Evolutionary conservation across 2,797 vertebrate genomes (phyloP).

Genomic region (Microhierax caerulescens): DNA sequence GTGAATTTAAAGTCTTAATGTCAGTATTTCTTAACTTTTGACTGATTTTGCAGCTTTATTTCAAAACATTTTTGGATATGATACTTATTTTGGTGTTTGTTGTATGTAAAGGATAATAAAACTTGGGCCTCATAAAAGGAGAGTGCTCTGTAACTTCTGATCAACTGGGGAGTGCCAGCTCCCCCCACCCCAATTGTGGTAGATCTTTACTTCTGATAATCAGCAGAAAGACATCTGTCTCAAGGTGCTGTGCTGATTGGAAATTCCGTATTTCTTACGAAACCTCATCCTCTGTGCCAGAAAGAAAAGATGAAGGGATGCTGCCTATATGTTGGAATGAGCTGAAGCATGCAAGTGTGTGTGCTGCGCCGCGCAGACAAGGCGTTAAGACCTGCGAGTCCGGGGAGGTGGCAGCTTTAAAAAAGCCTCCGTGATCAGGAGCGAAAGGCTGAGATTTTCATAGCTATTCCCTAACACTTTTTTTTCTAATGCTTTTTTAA

Average conservation of each 20-base stretch:
- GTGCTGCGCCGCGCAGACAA: neutral
- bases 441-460: neutral
- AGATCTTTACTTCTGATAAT: neutral
- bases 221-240: neutral
- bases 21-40: neutral
- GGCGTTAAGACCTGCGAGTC: neutral
- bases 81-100: neutral
- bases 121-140: neutral
- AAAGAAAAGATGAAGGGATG: neutral
- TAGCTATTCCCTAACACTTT: neutral
- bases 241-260: neutral
- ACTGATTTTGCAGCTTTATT: neutral
- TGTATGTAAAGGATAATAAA: neutral
- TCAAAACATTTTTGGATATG: neutral
- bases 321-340: neutral
- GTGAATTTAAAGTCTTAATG: neutral
- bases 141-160: neutral
- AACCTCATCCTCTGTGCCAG: neutral
- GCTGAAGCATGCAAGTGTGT: neutral
- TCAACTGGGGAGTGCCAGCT: neutral
- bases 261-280: neutral
- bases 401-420: neutral
- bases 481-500: neutral
- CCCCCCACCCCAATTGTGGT: fast-evolving
- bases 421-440: neutral